Evolutionary conservation across 2,888 invertebrate species (phyloP).

Genomic region (Nebria salina): DNA sequence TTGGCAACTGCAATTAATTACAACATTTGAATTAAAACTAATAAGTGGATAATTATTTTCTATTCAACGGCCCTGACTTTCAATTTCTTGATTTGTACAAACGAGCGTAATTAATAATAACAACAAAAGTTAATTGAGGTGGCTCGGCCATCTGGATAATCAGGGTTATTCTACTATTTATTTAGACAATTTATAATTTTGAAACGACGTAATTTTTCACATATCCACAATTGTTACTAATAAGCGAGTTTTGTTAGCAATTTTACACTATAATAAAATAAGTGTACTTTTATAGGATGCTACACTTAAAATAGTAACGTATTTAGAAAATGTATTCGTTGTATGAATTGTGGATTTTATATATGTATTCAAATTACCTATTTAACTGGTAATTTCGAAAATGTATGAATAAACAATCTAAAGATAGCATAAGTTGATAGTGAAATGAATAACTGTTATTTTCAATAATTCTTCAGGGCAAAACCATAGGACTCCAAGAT

Average conservation of each 20-base stretch:
- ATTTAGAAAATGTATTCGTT: no score
- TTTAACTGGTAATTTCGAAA: background rate
- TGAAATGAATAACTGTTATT: background rate
- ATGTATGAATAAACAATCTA: background rate
- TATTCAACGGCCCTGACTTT: conserved; percentile 12
- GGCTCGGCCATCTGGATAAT: background rate
- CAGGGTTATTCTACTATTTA: no score
- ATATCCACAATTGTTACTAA: no score
- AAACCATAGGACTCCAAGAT: background rate
- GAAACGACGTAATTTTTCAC: no score
- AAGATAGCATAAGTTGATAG: background rate
- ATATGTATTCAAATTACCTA: background rate
- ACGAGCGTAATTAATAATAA: background rate
- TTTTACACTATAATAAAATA: no score
- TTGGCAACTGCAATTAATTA: conserved; percentile 26
- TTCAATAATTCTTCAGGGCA: background rate
- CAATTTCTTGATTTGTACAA: conserved; percentile 3
- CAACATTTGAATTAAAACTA: conserved; percentile 27
- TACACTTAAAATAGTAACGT: no score
- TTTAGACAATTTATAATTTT: no score
- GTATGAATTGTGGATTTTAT: no score
- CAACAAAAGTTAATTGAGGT: background rate
- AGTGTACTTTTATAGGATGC: no score
- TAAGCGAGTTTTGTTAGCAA: no score
- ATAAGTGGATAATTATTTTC: conserved; percentile 30